Base-by-base conservation (phyloP, 2,113 vertebrate species). In the Rhinopomastus cyanomelas region DNA sequence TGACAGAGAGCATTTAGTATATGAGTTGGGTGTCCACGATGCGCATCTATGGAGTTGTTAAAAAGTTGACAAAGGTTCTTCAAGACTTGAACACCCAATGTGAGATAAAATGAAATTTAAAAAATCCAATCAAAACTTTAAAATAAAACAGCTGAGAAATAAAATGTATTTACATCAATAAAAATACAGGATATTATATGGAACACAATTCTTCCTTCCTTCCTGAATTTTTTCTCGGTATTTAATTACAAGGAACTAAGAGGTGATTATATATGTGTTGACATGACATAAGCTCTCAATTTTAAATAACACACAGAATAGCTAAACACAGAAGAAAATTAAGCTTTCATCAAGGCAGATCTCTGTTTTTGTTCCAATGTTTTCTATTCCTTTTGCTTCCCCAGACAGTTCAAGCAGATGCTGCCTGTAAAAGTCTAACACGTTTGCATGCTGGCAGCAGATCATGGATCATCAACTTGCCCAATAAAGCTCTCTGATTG, bases 371-470 rank as follows among this genome's bases (percentile, higher is more conserved):
- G 14, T 51, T 83, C 15, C 37, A 89, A 19, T 23, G 6, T 53
- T 90, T 91, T 65, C 61, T 72, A 16, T 39, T 85, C 46, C 67
- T 89, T 85, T 64, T 80, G 60, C 55, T 57, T 72, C 39, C 53
- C 65, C 27, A 88, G 82, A 94, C 53, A 89, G 65, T 42, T 78
- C 12, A 93, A 67, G 69, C 79, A 94, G 93, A 89, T 91, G 91
- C 73, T 86, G 76, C 30, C 39, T 75, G 53, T 75, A 78, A n/a
- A 92, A 91, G 37, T 81, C 82, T 84, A 73, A 86, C 0, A 0
- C 1, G 9, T 78, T 83, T 88, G 73, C 3, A 17, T 48, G 73
- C 53, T 94, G 42, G 89, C 61, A 92, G 78, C 27, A 84, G 76
- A 88, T 30, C 81, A 89, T 22, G 72, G 67, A 80, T 78, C 89